Base-by-base conservation (phyloP, 1,140 invertebrate species). In the Drosophila pallidifrons region DNA sequence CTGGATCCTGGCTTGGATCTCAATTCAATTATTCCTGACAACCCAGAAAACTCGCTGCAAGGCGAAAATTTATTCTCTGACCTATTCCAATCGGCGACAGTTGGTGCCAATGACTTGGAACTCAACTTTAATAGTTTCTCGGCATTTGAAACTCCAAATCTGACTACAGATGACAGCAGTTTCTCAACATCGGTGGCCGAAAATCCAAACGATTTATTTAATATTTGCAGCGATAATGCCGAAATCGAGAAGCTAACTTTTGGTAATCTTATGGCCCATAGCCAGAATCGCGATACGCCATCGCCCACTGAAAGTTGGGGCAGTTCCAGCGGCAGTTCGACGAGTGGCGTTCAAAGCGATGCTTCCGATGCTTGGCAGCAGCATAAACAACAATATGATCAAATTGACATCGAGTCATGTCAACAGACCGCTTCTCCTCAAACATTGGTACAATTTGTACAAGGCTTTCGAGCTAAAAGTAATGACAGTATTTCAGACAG, bases 301-400 rank as follows among this genome's bases (percentile, higher is more conserved):
- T 92, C 91, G n/a, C 88, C 91, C 1, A 85, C 88, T 7, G 86
- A 69, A 7, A 92, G 91, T 54, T 87, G 71, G 58, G 76, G 68
- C 11, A 85, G 78, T 45, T 88, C 74, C 15, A 77, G 65, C 43
- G 68, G 76, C 15, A 87, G 79, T 65, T 91, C 82, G 3, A 90
- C 86, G 5, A 91, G 91, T 77, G 82, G 81, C 16, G 67, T 91
- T 5, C 88, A 89, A 1, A 92, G 88, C 38, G 91, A 91, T 43
- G 49, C 68, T 15, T 91, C 90, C 3, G 79, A 87, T 49, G 30
- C 13, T 1, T 79, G 67, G 16, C 74, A 57, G 15, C 74, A 57
- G 20, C 69, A 64, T n/a, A 69, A 68, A 10, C 41, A 52, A 5
- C 3, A 25, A 25, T 25, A 43, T 1, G 35, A 58, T 1, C 25